Conservation (phyloP, 2,113 vertebrate genomes). For the Poicephalus meyeri region DNA sequence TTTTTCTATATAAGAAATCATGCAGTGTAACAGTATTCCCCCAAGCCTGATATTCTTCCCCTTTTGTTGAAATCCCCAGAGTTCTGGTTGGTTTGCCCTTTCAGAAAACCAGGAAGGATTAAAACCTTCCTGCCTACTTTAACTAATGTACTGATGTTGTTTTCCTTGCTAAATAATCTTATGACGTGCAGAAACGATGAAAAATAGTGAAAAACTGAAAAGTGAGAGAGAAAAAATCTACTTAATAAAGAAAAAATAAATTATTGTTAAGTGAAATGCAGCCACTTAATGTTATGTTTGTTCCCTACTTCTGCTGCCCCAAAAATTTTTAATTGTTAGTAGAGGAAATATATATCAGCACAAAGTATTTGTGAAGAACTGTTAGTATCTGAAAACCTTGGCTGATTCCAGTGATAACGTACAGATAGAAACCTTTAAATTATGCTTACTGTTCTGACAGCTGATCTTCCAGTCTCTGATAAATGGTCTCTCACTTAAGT, state of each 20-base stretch:
- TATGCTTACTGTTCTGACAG: not conserved
- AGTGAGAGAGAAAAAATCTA: not conserved
- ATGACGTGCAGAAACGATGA: not conserved
- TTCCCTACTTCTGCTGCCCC: not conserved
- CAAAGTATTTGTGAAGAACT: not conserved
- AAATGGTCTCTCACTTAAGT: not conserved
- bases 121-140: not conserved
- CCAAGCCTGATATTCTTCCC: not conserved
- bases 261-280: not conserved
- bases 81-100: not conserved
- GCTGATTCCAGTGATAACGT: not conserved
- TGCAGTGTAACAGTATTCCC: not conserved
- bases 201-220: not conserved
- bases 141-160: not conserved
- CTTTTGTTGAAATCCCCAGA: not conserved
- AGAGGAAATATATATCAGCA: not conserved
- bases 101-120: not conserved
- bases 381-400: not conserved
- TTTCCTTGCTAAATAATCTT: not conserved
- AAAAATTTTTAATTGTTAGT: not conserved
- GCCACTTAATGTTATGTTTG: not conserved
- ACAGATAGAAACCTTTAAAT: not conserved
- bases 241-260: not conserved
- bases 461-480: not conserved
- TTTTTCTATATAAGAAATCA: not conserved